Evolutionary conservation across 2,888 invertebrate species (phyloP), one percentile per base, ranked within the genome.

Genomic region (Dicyrtomina minuta): DNA sequence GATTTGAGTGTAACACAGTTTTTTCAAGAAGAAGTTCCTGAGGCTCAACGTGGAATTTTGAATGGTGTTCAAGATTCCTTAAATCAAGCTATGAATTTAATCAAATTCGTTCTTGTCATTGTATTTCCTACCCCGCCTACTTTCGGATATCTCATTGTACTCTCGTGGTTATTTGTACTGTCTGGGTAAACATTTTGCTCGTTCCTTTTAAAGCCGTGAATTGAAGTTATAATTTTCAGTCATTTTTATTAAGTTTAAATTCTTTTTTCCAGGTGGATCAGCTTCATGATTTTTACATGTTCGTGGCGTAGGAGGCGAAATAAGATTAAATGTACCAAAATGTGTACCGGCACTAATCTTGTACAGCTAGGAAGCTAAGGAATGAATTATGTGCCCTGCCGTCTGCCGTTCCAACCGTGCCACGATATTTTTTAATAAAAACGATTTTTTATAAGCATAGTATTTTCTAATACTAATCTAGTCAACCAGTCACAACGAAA

Each of bases 1-100:
- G 85, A 85, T 77, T 77, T 86, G 67, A 81, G 83, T 1, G 83
- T 85, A 20, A 84, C 82, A 17, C 85, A 85, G 78, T 79, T 84
- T 24, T 80, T 85, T 69, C 83, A 85, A 78, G 84, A 85, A 78
- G 79, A 79, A 15, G 83, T 85, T 1, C 77, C 73, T 5, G 84
- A 85, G 70, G 72, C 77, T 2, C 81, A 84, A 72, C 79, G 84
- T 24, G 85, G 85, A 5, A 80, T 82, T 6, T 81, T 85, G n/a
- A 82, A 82, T 70, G 85, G 85, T 2, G 84, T 85, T 2, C 85
- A 85, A 76, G 81, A 79, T 61, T 83, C 84, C 1, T 77, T 85
- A n/a, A 85, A 85, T 79, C 82, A 81, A 79, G 73, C 82, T n/a
- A 81, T 85, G 81, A 83, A 84, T 74, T 81, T 85, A 75, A 60